Percentiles rank a stretch among this genome's conserved stretches.
phyloP scores from a whole-genome alignment of 2,888 invertebrate genomes.

The Phyllotreta cruciferae region DNA sequence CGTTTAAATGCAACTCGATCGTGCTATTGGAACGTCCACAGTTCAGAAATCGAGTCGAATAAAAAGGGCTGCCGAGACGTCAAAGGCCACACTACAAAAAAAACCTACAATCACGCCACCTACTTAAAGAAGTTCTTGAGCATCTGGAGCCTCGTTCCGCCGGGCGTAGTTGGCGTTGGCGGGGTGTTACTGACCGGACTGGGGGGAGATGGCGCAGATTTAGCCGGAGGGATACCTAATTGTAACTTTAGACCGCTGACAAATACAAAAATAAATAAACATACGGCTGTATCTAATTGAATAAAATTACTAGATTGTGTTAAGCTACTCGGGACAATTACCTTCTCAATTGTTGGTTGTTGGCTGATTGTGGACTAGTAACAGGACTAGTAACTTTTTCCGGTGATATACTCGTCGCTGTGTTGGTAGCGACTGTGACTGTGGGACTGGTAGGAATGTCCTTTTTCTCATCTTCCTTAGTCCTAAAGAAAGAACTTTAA shows the following conservation, averaged over 20 bases:
- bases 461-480: slow-evolving; percentile 27
- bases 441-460: slow-evolving; percentile 46
- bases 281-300: not conserved
- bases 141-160: slow-evolving; percentile 79
- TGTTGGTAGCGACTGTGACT: slow-evolving; percentile 38
- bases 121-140: slow-evolving; percentile 98
- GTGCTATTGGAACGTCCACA: no score
- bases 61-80: no score
- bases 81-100: slow-evolving; percentile 20
- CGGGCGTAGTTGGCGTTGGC: slow-evolving; percentile 61
- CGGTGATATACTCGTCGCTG: slow-evolving; percentile 46
- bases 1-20: no score
- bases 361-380: slow-evolving; percentile 55
- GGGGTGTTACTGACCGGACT: slow-evolving; percentile 34
- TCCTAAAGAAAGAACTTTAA: no score
- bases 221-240: slow-evolving; percentile 51
- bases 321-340: slow-evolving; percentile 42
- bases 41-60: no score
- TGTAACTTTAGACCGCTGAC: slow-evolving; percentile 55
- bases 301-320: not conserved
- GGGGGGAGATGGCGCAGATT: slow-evolving; percentile 51
- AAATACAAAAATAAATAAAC: slow-evolving; percentile 7
- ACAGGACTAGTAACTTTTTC: slow-evolving; percentile 53
- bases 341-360: slow-evolving; percentile 60
- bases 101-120: slow-evolving; percentile 40